Evolutionary conservation across 2,113 vertebrate genomes (phyloP).

Genomic region (Oenanthe oenanthe): DNA sequence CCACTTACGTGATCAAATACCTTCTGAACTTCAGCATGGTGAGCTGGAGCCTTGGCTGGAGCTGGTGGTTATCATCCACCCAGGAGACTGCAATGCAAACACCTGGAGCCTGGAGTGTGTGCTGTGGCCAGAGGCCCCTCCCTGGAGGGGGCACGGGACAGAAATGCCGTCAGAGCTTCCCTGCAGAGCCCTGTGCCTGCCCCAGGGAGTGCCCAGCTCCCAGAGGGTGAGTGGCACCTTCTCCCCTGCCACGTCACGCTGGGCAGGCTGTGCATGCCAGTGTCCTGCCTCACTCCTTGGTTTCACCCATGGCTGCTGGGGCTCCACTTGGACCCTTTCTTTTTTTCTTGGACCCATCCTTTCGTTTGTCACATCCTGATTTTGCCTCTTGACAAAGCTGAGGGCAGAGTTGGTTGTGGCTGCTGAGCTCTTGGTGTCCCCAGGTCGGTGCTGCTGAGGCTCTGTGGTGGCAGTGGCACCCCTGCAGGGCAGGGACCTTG

Average conservation of each 20-base stretch:
- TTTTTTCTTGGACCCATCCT: too few species aligned
- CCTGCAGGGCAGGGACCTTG: not conserved
- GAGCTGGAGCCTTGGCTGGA: constrained; percentile 1
- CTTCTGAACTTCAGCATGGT: constrained; percentile 62
- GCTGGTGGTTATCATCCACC: not conserved
- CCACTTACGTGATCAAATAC: constrained; percentile 49
- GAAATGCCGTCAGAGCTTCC: not conserved
- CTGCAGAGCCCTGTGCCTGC: not conserved
- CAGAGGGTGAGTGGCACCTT: not conserved
- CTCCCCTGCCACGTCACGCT: not conserved
- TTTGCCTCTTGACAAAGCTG: not conserved
- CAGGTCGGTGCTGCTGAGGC: not conserved
- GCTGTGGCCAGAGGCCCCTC: constrained; percentile 1
- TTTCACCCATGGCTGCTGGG: not conserved
- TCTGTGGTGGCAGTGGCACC: not conserved
- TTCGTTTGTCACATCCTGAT: not conserved
- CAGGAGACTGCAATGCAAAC: constrained; percentile 32
- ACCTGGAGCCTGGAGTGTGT: not conserved
- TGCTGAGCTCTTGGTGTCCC: not conserved
- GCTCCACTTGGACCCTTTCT: not conserved
- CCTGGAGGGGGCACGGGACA: not conserved
- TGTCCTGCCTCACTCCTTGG: not conserved
- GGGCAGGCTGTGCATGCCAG: not conserved
- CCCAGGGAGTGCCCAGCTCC: not conserved
- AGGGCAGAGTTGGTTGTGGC: not conserved